Evolutionary conservation across 2,888 invertebrate genomes (phyloP).

Genomic region (Notodonta dromedarius): DNA sequence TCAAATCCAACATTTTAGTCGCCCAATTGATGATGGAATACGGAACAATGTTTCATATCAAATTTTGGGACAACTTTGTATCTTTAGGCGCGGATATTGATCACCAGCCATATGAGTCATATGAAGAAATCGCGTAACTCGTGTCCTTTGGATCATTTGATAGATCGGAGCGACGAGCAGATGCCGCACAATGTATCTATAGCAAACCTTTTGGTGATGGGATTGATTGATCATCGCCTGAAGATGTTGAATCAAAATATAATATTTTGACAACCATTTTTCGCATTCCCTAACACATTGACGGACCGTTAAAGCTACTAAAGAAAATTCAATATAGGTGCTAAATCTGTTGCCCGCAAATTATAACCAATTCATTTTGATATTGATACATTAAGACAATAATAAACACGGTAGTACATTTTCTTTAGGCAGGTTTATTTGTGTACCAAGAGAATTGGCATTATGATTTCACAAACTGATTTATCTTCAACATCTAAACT

Average conservation of each 20-base stretch:
- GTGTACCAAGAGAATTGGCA: too few species aligned
- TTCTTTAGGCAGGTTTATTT: too few species aligned
- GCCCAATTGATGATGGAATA: conserved; percentile 47
- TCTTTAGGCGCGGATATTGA: conserved; percentile 50
- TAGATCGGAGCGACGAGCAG: conserved; percentile 41
- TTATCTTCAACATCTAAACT: too few species aligned
- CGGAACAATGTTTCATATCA: conserved; percentile 57
- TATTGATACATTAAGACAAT: too few species aligned
- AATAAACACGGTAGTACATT: too few species aligned
- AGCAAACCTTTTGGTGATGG: conserved; percentile 15
- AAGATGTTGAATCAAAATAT: conserved; percentile 12
- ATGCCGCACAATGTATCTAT: conserved; percentile 17
- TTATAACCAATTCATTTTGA: too few species aligned
- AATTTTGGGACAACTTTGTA: conserved; percentile 54
- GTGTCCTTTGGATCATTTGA: conserved; percentile 44
- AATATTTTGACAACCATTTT: not conserved
- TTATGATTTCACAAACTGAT: too few species aligned
- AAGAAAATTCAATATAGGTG: too few species aligned
- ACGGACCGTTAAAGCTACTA: too few species aligned
- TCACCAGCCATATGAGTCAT: conserved; percentile 38
- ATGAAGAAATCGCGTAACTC: conserved; percentile 43
- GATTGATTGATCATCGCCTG: conserved; percentile 36
- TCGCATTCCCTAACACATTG: too few species aligned
- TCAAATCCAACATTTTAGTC: conserved; percentile 43
- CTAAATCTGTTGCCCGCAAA: too few species aligned